A percentile compares a stretch with the other conserved stretches of the same genome.
These are phyloP conservation scores for Oligia latruncula DNA, from an alignment of 2,888 invertebrate genomes.

Conservation along the genomic window DNA sequence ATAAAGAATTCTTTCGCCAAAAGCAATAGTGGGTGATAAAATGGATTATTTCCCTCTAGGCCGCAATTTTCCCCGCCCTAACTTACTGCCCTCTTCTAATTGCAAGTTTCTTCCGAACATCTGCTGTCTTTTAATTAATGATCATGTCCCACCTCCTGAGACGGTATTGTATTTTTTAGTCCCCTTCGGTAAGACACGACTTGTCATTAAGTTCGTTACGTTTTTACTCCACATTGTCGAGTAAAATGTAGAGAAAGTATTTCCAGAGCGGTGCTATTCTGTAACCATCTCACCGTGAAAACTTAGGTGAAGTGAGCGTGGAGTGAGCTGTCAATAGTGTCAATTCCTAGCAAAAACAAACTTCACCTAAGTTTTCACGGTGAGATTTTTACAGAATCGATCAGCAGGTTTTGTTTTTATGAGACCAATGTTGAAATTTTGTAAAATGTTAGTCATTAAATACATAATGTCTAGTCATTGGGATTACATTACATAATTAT, in stretches of 20 bases:
- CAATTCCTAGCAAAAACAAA: too few relatives aligned
- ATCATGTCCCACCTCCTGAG: slow-evolving; percentile 72
- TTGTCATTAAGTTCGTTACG: slow-evolving; percentile 66
- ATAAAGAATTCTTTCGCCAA: slow-evolving; percentile 39
- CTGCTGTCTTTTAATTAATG: slow-evolving; percentile 87
- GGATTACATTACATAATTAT: neutral
- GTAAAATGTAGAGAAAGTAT: slow-evolving; percentile 3
- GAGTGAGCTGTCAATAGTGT: too few relatives aligned
- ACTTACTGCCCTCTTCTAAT: slow-evolving; percentile 76
- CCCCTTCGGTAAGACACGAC: slow-evolving; percentile 45
- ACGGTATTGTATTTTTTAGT: slow-evolving; percentile 61
- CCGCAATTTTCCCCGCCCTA: slow-evolving; percentile 68
- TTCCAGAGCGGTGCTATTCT: too few relatives aligned
- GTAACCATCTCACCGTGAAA: too few relatives aligned
- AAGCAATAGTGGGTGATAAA: slow-evolving; percentile 73
- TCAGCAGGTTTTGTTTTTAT: neutral
- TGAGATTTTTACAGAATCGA: too few relatives aligned
- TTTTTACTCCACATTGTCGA: slow-evolving; percentile 30
- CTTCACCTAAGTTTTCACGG: too few relatives aligned
- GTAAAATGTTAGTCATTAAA: neutral
- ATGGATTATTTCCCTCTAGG: slow-evolving; percentile 69
- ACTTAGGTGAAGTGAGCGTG: too few relatives aligned
- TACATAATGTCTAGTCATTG: too few relatives aligned
- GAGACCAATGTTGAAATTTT: neutral
- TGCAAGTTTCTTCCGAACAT: slow-evolving; percentile 82